Evolutionary conservation across 2,888 invertebrate genomes (phyloP).

Genomic region (Heliconius sara): DNA sequence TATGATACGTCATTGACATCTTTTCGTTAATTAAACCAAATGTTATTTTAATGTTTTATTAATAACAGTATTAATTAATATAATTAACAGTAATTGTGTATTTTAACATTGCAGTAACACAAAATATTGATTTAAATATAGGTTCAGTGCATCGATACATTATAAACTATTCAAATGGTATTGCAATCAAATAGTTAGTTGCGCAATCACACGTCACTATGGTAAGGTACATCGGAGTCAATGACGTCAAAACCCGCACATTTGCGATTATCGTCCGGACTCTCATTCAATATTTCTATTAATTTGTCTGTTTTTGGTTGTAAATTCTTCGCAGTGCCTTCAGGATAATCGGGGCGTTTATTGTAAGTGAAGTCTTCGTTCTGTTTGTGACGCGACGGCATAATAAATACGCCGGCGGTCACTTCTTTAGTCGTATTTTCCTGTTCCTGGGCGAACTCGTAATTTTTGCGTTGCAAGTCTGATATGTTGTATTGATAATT

Average conservation of each 20-base stretch:
- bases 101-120: background rate
- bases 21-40: constrained; percentile 4
- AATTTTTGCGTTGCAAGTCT: constrained; percentile 64
- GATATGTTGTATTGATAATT: constrained; percentile 66
- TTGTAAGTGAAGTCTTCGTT: constrained; percentile 62
- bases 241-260: constrained; percentile 67
- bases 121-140: constrained; percentile 17
- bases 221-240: constrained; percentile 58
- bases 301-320: constrained; percentile 64
- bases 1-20: background rate
- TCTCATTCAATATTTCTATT: constrained; percentile 66
- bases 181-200: constrained; percentile 39
- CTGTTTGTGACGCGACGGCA: constrained; percentile 69
- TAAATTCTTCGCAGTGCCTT: constrained; percentile 62
- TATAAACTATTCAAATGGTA: constrained; percentile 33
- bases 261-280: constrained; percentile 54
- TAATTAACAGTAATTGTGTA: constrained; percentile 1
- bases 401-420: constrained; percentile 67
- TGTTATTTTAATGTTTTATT: constrained; percentile 25
- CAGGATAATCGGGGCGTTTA: constrained; percentile 75
- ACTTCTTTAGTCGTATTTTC: constrained; percentile 59
- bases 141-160: constrained; percentile 29
- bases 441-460: constrained; percentile 59
- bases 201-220: constrained; percentile 61
- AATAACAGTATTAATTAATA: constrained; percentile 18